These are phyloP conservation scores for Tragelaphus strepsiceros DNA, from an alignment of 2,113 vertebrate species.

Conservation along the genomic window DNA sequence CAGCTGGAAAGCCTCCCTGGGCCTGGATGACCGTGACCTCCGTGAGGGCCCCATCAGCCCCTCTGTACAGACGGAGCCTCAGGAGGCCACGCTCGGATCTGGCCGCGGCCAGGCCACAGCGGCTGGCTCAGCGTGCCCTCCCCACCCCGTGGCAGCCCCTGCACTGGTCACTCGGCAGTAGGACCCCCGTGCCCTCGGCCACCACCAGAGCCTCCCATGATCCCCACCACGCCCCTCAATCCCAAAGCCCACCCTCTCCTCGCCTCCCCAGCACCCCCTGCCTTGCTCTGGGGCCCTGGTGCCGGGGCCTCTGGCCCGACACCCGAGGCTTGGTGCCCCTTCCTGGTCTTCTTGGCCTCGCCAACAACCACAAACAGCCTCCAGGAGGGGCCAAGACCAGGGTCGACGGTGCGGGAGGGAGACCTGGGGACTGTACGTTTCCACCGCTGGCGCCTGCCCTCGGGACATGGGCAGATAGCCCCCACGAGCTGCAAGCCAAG, in stretches of 20 bases:
- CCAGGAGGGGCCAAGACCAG: too few species aligned
- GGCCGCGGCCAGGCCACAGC: not conserved
- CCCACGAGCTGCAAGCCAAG: conserved; percentile 58
- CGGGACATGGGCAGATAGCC: conserved; percentile 58
- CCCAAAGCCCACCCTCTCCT: not conserved
- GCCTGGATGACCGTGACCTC: not conserved
- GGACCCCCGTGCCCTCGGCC: not conserved
- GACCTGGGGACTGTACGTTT: not conserved
- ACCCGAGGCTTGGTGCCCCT: not conserved
- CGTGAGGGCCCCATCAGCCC: not conserved
- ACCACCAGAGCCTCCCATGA: not conserved
- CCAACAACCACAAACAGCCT: too few species aligned
- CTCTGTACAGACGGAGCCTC: not conserved
- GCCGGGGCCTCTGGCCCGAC: conserved; percentile 31
- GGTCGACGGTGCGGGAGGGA: accelerated
- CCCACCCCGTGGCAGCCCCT: accelerated
- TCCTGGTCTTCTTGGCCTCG: too few species aligned
- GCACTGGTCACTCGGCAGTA: not conserved
- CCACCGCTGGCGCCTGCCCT: not conserved
- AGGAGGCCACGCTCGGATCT: not conserved
- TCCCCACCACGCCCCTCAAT: not conserved
- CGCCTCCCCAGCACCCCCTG: accelerated
- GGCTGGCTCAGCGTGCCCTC: not conserved
- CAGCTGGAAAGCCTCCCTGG: not conserved
- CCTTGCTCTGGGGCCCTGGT: not conserved